Conservation (phyloP, 2,797 vertebrate genomes). For the Uromys caudimaculatus region DNA sequence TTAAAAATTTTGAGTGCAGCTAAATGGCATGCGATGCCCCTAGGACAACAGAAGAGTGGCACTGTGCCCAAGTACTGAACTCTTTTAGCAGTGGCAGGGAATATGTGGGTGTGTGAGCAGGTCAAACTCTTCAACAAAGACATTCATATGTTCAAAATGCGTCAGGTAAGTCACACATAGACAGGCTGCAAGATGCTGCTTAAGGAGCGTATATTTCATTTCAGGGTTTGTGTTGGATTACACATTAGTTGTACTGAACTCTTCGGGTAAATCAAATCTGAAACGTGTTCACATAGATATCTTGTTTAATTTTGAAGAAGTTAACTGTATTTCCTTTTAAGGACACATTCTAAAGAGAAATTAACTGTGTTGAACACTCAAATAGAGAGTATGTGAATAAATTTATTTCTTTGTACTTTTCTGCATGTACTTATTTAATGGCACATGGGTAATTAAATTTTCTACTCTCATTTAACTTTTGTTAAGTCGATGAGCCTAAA, state of each 20-base stretch:
- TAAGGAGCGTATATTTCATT: not conserved
- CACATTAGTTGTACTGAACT: not conserved
- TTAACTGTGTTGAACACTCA: slow-evolving; percentile 2
- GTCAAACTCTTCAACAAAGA: not conserved
- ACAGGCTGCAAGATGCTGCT: not conserved
- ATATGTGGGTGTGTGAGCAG: accelerated
- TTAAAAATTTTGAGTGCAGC: slow-evolving; percentile 76
- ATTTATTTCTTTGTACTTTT: not conserved
- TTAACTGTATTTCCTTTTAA: not conserved
- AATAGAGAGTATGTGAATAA: not conserved
- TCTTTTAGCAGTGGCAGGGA: not conserved
- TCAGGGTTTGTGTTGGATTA: slow-evolving; percentile 14
- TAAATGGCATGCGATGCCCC: slow-evolving; percentile 72
- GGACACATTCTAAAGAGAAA: not conserved
- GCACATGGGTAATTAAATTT: not conserved
- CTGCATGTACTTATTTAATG: slow-evolving; percentile 43
- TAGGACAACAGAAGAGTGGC: slow-evolving; percentile 65
- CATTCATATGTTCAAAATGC: not conserved
- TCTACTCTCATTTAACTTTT: not conserved
- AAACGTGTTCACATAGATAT: slow-evolving; percentile 10
- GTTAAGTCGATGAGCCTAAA: not conserved
- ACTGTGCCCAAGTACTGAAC: slow-evolving; percentile 73
- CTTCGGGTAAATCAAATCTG: not conserved
- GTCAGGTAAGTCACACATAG: not conserved
- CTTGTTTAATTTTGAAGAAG: slow-evolving; percentile 21